These are phyloP conservation scores for Aphidius gifuensis DNA, from an alignment of 1,140 invertebrate genomes.

Conservation along the genomic window DNA sequence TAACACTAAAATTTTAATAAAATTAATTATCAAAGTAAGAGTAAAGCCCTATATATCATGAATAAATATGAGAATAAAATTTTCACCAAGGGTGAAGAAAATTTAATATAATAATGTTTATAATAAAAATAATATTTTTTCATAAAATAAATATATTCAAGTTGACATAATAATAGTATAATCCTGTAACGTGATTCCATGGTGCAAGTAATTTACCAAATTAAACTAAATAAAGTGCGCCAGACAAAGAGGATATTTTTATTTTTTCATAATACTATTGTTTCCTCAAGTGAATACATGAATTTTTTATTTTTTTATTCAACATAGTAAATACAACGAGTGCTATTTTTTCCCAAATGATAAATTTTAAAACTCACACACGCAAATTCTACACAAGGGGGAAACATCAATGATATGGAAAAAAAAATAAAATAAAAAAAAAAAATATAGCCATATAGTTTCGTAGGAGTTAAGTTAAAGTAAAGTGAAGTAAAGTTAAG, in stretches of 20 bases:
- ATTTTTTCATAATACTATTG: background rate
- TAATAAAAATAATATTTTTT: too few species aligned
- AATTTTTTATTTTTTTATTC: background rate
- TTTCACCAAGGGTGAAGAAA: too few species aligned
- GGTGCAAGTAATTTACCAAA: slow-evolving; percentile 32
- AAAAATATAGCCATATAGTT: background rate
- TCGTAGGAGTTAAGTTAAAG: background rate
- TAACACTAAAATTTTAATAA: too few species aligned
- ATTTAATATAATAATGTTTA: too few species aligned
- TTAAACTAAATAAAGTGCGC: slow-evolving; percentile 21
- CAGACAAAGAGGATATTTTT: slow-evolving; percentile 17
- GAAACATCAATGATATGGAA: background rate
- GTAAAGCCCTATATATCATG: too few species aligned
- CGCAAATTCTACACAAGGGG: background rate
- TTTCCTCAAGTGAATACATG: too few species aligned
- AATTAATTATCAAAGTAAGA: too few species aligned
- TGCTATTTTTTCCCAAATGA: slow-evolving; percentile 6
- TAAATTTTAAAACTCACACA: background rate
- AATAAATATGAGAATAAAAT: too few species aligned
- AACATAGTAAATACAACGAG: background rate
- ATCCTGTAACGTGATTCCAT: background rate
- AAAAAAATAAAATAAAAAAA: slow-evolving; percentile 1
- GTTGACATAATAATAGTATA: background rate
- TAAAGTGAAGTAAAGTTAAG: slow-evolving; percentile 19
- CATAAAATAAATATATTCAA: too few species aligned